Conservation (phyloP, 2,797 vertebrate species). For the Xenentodon cancila region DNA sequence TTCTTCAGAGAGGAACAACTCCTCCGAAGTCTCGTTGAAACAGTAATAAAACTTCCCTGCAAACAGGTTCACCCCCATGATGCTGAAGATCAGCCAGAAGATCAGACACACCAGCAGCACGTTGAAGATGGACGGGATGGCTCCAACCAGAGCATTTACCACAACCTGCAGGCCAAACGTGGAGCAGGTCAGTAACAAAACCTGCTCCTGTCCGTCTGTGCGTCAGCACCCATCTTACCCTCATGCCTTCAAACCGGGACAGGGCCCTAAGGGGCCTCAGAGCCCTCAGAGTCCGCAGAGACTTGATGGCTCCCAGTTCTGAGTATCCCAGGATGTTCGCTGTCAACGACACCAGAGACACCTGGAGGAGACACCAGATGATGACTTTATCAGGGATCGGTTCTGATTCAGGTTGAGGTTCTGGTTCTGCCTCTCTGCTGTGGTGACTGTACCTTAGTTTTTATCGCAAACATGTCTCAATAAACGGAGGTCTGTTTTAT, state of each 20-base stretch:
- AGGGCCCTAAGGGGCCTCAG: conserved; percentile 91
- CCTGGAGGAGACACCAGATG: conserved; percentile 75
- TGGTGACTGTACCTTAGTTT: no score
- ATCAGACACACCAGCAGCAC: conserved; percentile 95
- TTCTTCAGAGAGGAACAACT: conserved; percentile 40
- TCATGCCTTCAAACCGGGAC: conserved; percentile 96
- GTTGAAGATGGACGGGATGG: conserved; percentile 96
- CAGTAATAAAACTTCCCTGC: conserved; percentile 94
- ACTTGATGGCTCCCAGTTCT: conserved; percentile 93
- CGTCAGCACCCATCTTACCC: conserved; percentile 78
- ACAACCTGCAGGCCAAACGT: conserved; percentile 59
- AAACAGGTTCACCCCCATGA: conserved; percentile 93
- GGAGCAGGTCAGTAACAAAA: background rate
- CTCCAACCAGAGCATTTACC: conserved; percentile 86
- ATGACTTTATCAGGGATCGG: background rate
- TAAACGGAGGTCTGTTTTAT: no score
- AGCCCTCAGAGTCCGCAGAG: conserved; percentile 90
- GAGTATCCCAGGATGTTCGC: conserved; percentile 94
- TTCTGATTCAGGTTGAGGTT: background rate
- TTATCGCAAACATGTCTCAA: no score
- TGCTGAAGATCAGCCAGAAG: conserved; percentile 89
- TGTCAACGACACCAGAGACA: conserved; percentile 91
- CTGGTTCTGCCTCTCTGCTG: no score
- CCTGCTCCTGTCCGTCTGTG: background rate
- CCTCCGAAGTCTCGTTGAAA: conserved; percentile 84